These are phyloP conservation scores for Characodon lateralis DNA, from an alignment of 2,797 vertebrate species.

Conservation along the genomic window DNA sequence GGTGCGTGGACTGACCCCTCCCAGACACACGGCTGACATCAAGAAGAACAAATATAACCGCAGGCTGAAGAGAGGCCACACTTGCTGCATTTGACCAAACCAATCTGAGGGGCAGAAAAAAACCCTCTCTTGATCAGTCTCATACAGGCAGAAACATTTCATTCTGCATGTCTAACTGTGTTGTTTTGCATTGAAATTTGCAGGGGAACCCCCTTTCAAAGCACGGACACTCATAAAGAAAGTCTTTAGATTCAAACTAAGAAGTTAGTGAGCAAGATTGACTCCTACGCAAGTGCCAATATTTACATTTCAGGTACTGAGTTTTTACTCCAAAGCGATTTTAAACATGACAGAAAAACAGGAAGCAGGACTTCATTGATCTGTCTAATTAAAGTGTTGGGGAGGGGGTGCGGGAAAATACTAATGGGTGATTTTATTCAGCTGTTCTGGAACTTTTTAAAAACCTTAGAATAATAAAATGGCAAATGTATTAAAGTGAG, in stretches of 20 bases:
- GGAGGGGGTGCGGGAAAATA: not conserved
- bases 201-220: slow-evolving; percentile 58
- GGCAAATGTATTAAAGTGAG: too few relatives aligned
- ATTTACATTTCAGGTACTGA: slow-evolving; percentile 53
- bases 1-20: slow-evolving; percentile 64
- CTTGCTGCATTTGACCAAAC: slow-evolving; percentile 56
- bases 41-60: slow-evolving; percentile 76
- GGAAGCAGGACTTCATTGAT: not conserved
- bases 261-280: slow-evolving; percentile 59
- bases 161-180: slow-evolving; percentile 66
- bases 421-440: not conserved
- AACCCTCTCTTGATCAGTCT: slow-evolving; percentile 17
- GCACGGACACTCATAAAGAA: slow-evolving; percentile 55
- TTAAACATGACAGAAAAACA: slow-evolving; percentile 11
- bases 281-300: slow-evolving; percentile 63
- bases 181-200: slow-evolving; percentile 60
- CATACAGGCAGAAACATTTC: slow-evolving; percentile 30
- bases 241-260: slow-evolving; percentile 60
- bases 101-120: slow-evolving; percentile 32
- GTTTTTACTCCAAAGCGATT: slow-evolving; percentile 17
- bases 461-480: not conserved
- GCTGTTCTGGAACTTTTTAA: not conserved
- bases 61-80: slow-evolving; percentile 68
- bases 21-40: slow-evolving; percentile 76
- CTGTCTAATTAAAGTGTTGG: not conserved